phyloP scores from a whole-genome alignment of 2,797 vertebrate species.

The Arremon brunneinucha region DNA sequence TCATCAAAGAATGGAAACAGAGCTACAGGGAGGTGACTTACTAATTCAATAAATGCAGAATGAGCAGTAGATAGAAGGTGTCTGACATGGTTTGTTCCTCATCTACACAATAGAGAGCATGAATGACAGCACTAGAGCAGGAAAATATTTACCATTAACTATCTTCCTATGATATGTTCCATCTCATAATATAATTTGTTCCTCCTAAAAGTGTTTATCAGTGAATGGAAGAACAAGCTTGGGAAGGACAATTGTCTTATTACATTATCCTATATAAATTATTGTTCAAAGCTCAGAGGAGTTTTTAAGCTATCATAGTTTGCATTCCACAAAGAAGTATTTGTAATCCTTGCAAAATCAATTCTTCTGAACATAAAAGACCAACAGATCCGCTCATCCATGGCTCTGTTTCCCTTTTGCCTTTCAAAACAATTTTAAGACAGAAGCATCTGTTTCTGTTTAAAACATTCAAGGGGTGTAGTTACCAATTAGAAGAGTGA shows the following conservation, averaged over 20 bases:
- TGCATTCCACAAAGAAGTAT: not conserved
- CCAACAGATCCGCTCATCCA: not conserved
- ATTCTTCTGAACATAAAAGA: not conserved
- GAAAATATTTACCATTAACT: not conserved
- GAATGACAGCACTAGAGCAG: not conserved
- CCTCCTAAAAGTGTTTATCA: not conserved
- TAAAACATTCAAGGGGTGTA: constrained; percentile 1
- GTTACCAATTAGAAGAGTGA: not conserved
- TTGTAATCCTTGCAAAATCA: not conserved
- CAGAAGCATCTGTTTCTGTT: constrained; percentile 7
- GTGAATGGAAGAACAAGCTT: not conserved
- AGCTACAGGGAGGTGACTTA: not conserved
- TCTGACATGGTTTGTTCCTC: not conserved
- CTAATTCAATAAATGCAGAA: not conserved
- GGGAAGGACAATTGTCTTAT: not conserved
- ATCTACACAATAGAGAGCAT: accelerated
- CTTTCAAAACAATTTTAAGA: not conserved
- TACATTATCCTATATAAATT: not conserved
- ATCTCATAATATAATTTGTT: not conserved
- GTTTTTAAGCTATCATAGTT: not conserved
- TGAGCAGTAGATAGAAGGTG: not conserved
- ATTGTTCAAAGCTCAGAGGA: not conserved
- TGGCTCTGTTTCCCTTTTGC: not conserved
- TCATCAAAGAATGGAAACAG: not conserved
- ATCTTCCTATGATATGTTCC: not conserved